Conservation (phyloP, 2,797 vertebrate species). For the Arctocebus calabarensis region DNA sequence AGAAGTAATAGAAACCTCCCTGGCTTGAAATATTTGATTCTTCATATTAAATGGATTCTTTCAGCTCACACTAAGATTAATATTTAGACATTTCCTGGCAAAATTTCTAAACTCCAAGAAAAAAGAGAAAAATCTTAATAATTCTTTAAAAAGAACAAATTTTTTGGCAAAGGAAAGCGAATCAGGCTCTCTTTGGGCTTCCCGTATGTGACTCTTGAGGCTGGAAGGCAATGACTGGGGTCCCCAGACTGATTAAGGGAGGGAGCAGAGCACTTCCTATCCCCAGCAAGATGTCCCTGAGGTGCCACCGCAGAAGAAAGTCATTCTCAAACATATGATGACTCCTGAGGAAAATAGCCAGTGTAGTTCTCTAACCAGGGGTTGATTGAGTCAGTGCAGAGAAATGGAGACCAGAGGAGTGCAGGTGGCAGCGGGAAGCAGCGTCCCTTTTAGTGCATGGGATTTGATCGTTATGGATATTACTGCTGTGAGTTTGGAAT, state of each 20-base stretch:
- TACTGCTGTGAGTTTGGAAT: neutral
- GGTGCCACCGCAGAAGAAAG: neutral
- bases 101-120: neutral
- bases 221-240: accelerated
- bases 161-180: neutral
- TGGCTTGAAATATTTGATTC: neutral
- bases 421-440: neutral
- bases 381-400: neutral
- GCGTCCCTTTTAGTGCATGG: accelerated
- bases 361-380: neutral
- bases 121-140: neutral
- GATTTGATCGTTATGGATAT: neutral
- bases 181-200: neutral
- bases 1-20: neutral
- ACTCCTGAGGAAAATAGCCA: neutral
- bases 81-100: neutral
- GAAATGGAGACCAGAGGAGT: accelerated
- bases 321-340: neutral
- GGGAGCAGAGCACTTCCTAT: accelerated
- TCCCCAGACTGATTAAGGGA: neutral
- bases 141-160: neutral
- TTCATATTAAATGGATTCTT: neutral
- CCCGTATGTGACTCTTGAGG: neutral
- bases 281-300: neutral
- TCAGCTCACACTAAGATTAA: neutral